A percentile compares a stretch with the other conserved stretches of the same genome.
Conservation (phyloP, 1,140 invertebrate genomes). For the Cheumatopsyche charites region DNA sequence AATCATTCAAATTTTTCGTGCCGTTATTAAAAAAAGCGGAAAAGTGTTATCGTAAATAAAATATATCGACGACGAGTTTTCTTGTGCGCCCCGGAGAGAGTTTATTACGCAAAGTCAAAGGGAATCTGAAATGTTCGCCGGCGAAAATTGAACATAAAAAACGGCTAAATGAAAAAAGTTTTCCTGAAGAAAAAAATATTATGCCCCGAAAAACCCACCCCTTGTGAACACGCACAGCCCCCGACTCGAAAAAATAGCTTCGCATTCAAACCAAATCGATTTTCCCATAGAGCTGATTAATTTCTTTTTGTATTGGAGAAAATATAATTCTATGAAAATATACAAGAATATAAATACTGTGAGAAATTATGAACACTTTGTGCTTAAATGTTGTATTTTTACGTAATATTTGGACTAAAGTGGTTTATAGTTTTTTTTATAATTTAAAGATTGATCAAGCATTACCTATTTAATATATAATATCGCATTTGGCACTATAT, state of each 20-base stretch:
- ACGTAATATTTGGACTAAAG: too few relatives aligned
- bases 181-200: conserved; percentile 21
- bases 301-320: neutral
- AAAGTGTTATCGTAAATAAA: conserved; percentile 36
- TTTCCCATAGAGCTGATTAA: conserved; percentile 9
- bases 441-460: too few relatives aligned
- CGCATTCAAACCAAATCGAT: conserved; percentile 18
- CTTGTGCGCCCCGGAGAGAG: conserved; percentile 19
- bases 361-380: too few relatives aligned
- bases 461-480: too few relatives aligned
- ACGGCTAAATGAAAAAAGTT: conserved; percentile 40
- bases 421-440: too few relatives aligned
- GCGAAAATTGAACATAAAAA: conserved; percentile 44
- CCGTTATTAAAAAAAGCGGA: conserved; percentile 32
- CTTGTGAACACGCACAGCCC: too few relatives aligned
- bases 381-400: too few relatives aligned
- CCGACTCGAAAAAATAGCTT: neutral
- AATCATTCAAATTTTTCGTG: conserved; percentile 31
- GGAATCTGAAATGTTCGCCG: conserved; percentile 32
- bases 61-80: conserved; percentile 35
- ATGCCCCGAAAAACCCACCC: neutral
- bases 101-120: conserved; percentile 41
- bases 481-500: too few relatives aligned
- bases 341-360: too few relatives aligned
- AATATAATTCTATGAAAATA: neutral